A percentile compares a stretch with the other conserved stretches of the same genome.
These are phyloP conservation scores for Bettongia penicillata DNA, from an alignment of 2,113 vertebrate genomes.

Conservation along the genomic window DNA sequence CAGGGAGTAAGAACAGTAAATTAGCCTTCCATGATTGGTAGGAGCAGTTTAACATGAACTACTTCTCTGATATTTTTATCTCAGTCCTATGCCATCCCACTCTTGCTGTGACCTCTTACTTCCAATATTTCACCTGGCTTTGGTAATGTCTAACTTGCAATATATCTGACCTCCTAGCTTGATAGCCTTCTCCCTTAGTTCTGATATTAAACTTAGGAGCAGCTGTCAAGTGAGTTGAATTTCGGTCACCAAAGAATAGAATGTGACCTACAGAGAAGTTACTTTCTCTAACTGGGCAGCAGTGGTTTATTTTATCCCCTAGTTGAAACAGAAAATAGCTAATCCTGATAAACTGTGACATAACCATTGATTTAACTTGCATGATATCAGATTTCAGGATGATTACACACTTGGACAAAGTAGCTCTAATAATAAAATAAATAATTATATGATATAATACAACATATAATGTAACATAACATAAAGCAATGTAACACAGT, in stretches of 20 bases:
- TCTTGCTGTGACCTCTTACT: background rate
- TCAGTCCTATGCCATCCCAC: background rate
- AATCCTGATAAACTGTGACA: conserved; percentile 50
- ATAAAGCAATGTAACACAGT: too few relatives aligned
- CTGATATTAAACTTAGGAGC: background rate
- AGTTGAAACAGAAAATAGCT: conserved; percentile 3
- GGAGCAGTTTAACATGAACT: background rate
- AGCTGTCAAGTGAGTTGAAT: background rate
- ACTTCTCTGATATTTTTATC: background rate
- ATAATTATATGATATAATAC: conserved; percentile 19
- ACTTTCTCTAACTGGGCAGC: background rate
- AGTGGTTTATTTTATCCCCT: background rate
- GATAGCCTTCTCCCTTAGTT: background rate
- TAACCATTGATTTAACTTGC: conserved; percentile 65
- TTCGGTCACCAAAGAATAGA: background rate
- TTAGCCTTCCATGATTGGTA: background rate
- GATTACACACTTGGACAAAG: conserved; percentile 46
- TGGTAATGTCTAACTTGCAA: background rate
- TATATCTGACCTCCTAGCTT: background rate
- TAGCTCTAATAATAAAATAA: conserved; percentile 40
- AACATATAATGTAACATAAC: too few relatives aligned
- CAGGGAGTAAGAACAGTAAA: background rate
- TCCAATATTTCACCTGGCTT: background rate
- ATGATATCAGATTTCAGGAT: conserved; percentile 43
- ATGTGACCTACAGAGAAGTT: background rate